A percentile compares a stretch with the other conserved stretches of the same genome.
phyloP scores from a whole-genome alignment of 2,888 invertebrate species.

The Drosophila longiperda region DNA sequence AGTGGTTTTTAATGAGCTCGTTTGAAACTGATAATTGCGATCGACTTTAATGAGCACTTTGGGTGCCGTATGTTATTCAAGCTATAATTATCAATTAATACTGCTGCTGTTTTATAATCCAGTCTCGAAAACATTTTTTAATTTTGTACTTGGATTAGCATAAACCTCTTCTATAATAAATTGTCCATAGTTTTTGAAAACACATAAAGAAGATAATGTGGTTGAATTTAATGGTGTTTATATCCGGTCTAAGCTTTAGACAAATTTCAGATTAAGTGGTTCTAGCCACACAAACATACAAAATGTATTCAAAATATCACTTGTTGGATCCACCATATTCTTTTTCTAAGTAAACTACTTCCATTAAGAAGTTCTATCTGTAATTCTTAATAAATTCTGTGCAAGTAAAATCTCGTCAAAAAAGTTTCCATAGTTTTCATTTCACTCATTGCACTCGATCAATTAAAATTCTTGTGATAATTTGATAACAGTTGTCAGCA shows the following conservation, averaged over 20 bases:
- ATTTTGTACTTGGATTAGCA: constrained; percentile 1
- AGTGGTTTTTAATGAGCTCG: constrained; percentile 49
- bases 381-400: constrained; percentile 2
- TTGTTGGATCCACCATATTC: not conserved
- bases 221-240: not conserved
- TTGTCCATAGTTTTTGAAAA: not conserved
- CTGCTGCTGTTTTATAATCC: constrained; percentile 8
- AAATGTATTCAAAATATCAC: not conserved
- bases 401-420: not conserved
- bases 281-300: not conserved
- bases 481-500: constrained; percentile 41
- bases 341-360: not conserved
- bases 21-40: constrained; percentile 26
- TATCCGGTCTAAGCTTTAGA: not conserved
- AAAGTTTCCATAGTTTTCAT: constrained; percentile 20
- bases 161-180: constrained; percentile 14
- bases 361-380: not conserved
- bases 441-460: constrained; percentile 29
- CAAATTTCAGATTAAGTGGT: not conserved
- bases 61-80: constrained; percentile 18
- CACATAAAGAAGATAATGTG: not conserved
- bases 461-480: constrained; percentile 39
- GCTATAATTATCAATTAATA: constrained; percentile 34
- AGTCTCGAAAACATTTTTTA: not conserved
- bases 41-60: constrained; percentile 43